phyloP scores from a whole-genome alignment of 2,888 invertebrate species.

The Gibbula magus region DNA sequence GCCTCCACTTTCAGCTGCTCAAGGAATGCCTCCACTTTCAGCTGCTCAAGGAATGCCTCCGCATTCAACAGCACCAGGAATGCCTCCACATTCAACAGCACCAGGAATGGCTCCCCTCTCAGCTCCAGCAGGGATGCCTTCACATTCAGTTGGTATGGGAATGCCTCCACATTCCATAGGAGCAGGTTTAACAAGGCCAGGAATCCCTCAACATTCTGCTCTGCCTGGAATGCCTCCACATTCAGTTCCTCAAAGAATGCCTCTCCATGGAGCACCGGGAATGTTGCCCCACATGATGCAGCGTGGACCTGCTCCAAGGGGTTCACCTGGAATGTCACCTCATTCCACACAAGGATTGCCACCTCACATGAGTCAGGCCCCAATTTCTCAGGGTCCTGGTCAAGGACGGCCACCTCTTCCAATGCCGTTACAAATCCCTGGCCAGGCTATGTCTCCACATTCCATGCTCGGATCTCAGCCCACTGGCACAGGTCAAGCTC shows the following conservation, averaged over 20 bases:
- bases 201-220: conserved; percentile 24
- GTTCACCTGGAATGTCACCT: conserved; percentile 2
- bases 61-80: neutral
- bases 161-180: conserved; percentile 16
- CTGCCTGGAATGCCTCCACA: conserved; percentile 11
- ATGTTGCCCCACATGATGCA: neutral
- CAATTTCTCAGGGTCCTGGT: neutral
- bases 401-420: neutral
- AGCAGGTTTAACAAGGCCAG: neutral
- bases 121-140: neutral
- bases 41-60: conserved; percentile 3
- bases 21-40: conserved; percentile 23
- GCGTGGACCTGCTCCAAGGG: neutral
- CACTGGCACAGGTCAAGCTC: neutral
- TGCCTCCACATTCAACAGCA: neutral
- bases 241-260: conserved; percentile 15
- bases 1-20: neutral
- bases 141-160: conserved; percentile 4
- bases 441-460: neutral
- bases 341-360: neutral
- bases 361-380: neutral
- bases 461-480: neutral
- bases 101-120: conserved; percentile 17
- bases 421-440: neutral
- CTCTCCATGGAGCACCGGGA: neutral